These are phyloP conservation scores for Vulpes vulpes DNA, from an alignment of 2,113 vertebrate genomes.

Conservation along the genomic window DNA sequence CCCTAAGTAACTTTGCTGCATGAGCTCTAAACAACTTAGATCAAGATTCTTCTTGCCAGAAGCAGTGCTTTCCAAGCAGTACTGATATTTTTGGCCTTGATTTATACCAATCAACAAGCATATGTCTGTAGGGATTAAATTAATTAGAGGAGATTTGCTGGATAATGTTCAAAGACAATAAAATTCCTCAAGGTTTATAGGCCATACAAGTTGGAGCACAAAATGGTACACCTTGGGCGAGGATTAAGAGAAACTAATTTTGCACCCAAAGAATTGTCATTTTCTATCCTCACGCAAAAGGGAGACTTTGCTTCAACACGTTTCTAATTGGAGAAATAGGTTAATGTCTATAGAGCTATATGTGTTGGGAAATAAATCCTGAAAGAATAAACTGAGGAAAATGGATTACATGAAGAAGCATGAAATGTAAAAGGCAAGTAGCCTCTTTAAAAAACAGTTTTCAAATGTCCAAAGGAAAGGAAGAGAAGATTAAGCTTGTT, in stretches of 20 bases:
- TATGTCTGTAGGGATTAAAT: constrained; percentile 79
- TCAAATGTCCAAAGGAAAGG: neutral
- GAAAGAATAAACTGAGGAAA: constrained; percentile 10
- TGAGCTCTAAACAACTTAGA: neutral
- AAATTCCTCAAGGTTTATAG: constrained; percentile 75
- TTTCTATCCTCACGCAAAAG: constrained; percentile 46
- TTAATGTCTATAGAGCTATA: constrained; percentile 8
- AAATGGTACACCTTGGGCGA: constrained; percentile 66
- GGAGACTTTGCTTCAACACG: neutral
- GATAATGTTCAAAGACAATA: constrained; percentile 78
- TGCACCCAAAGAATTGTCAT: constrained; percentile 38
- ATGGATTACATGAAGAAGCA: neutral
- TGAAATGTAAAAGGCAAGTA: neutral
- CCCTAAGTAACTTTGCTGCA: neutral
- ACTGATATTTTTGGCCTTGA: constrained; percentile 65
- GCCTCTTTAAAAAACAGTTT: neutral
- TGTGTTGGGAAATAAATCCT: neutral
- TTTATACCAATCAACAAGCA: constrained; percentile 74
- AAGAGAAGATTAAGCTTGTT: neutral
- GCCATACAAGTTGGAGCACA: constrained; percentile 66
- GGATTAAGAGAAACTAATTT: constrained; percentile 70
- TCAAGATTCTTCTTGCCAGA: constrained; percentile 50
- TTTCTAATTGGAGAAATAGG: neutral
- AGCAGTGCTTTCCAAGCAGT: constrained; percentile 54
- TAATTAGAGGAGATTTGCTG: constrained; percentile 81